A percentile compares a stretch with the other conserved stretches of the same genome.
Conservation (phyloP, 1,140 invertebrate genomes). For the Apis mellifera region DNA sequence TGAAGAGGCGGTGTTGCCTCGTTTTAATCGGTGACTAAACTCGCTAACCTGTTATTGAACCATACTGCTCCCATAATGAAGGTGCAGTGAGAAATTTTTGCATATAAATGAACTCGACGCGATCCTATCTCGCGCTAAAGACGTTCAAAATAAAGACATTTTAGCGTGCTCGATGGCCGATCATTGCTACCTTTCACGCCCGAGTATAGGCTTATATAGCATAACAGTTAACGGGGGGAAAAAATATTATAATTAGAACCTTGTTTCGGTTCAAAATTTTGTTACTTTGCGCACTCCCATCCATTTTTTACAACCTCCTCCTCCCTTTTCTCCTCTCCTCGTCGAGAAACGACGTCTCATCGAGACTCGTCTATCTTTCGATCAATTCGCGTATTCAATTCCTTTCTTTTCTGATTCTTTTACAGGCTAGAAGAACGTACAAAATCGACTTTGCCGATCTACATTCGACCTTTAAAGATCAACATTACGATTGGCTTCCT, state of each 20-base stretch:
- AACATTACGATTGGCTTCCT: conserved; percentile 83
- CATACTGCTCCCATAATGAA: conserved; percentile 31
- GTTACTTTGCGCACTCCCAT: background rate
- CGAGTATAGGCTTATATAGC: background rate
- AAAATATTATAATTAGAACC: background rate
- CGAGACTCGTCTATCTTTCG: background rate
- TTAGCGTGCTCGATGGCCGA: conserved; percentile 25
- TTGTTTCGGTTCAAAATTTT: background rate
- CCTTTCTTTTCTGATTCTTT: conserved; percentile 64
- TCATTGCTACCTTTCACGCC: conserved; percentile 24
- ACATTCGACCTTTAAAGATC: conserved; percentile 79
- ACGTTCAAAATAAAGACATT: conserved; percentile 37
- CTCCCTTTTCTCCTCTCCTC: too few relatives aligned
- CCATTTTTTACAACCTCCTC: background rate
- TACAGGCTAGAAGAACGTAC: conserved; percentile 82
- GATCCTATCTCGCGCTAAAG: background rate
- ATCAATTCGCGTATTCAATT: conserved; percentile 7
- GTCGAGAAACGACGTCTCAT: too few relatives aligned
- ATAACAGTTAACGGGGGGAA: background rate
- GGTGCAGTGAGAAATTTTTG: conserved; percentile 17
- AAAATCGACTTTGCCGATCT: conserved; percentile 77
- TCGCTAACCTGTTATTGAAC: conserved; percentile 49
- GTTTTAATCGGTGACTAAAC: conserved; percentile 65
- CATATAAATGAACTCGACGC: background rate
- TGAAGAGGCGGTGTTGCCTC: conserved; percentile 34